These are phyloP conservation scores for Campoplex capitator DNA, from an alignment of 2,888 invertebrate species.

Conservation along the genomic window DNA sequence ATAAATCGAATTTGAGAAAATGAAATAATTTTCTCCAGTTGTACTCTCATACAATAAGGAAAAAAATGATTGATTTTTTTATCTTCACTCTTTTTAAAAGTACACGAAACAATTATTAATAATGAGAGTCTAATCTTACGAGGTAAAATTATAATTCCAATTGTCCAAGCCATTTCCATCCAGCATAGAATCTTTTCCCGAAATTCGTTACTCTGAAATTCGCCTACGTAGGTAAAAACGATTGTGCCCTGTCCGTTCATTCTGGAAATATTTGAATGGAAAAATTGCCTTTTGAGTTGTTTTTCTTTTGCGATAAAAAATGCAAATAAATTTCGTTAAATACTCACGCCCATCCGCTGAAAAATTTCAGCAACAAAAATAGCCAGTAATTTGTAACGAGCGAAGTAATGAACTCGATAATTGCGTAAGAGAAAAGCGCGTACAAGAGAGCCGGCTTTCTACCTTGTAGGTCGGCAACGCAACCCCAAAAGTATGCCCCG, in stretches of 20 bases:
- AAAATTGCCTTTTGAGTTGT: not conserved
- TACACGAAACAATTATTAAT: not conserved
- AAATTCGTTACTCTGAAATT: conserved; percentile 91
- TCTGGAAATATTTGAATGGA: conserved; percentile 84
- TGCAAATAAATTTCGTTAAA: not conserved
- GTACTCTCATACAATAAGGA: no score
- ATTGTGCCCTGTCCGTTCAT: conserved; percentile 92
- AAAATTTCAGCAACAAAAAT: conserved; percentile 88
- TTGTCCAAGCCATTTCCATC: conserved; percentile 94
- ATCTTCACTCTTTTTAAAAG: not conserved
- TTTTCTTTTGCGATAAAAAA: not conserved
- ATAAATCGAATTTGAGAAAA: no score
- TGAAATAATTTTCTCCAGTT: not conserved
- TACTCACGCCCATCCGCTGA: conserved; percentile 87
- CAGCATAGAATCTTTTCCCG: conserved; percentile 92
- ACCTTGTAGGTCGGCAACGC: conserved; percentile 89
- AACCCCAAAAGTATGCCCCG: conserved; percentile 91
- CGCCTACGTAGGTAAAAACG: conserved; percentile 92
- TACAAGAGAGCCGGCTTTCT: conserved; percentile 88
- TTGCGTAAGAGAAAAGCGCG: conserved; percentile 87
- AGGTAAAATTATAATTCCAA: conserved; percentile 90
- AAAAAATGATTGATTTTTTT: not conserved
- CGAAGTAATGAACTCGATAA: conserved; percentile 87
- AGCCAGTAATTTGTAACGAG: conserved; percentile 86
- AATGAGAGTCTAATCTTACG: conserved; percentile 84